phyloP scores from a whole-genome alignment of 1,140 invertebrate genomes.

The Ericerus pela region DNA sequence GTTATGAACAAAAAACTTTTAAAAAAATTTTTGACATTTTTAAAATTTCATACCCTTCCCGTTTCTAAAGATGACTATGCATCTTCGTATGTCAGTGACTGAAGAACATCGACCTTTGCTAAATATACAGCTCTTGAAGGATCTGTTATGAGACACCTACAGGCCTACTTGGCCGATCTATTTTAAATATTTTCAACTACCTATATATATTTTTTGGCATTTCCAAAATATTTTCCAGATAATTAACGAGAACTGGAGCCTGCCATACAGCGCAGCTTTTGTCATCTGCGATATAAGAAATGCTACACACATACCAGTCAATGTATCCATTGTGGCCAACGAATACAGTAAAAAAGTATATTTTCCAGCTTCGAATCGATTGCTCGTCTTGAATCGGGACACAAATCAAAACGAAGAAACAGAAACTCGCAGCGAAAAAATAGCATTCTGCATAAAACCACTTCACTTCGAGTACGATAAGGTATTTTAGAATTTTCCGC shows the following conservation, averaged over 20 bases:
- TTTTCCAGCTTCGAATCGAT: conserved; percentile 41
- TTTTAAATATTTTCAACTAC: too few relatives aligned
- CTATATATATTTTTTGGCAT: conserved; percentile 7
- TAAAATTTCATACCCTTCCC: too few relatives aligned
- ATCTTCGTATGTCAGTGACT: too few relatives aligned
- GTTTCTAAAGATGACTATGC: too few relatives aligned
- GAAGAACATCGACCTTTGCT: too few relatives aligned
- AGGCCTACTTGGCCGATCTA: too few relatives aligned
- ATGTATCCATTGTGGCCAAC: conserved; percentile 45
- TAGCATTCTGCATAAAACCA: conserved; percentile 87
- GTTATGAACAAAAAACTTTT: too few relatives aligned
- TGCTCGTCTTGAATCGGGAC: conserved; percentile 27
- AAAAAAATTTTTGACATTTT: too few relatives aligned
- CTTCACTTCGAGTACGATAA: conserved; percentile 78
- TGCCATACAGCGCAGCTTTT: conserved; percentile 83
- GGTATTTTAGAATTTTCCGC: too few relatives aligned
- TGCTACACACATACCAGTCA: conserved; percentile 38
- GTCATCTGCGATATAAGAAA: conserved; percentile 58
- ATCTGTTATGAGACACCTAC: too few relatives aligned
- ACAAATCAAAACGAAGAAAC: conserved; percentile 34
- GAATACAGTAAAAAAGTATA: conserved; percentile 29
- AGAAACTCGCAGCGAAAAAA: too few relatives aligned
- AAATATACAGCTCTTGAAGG: too few relatives aligned
- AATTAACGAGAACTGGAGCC: conserved; percentile 85
- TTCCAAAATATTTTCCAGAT: conserved; percentile 35